A percentile compares a stretch with the other conserved stretches of the same genome.
phyloP scores from a whole-genome alignment of 30 jellyfish, hydroid and myxozoan species.

The Hydra vulgaris region DNA sequence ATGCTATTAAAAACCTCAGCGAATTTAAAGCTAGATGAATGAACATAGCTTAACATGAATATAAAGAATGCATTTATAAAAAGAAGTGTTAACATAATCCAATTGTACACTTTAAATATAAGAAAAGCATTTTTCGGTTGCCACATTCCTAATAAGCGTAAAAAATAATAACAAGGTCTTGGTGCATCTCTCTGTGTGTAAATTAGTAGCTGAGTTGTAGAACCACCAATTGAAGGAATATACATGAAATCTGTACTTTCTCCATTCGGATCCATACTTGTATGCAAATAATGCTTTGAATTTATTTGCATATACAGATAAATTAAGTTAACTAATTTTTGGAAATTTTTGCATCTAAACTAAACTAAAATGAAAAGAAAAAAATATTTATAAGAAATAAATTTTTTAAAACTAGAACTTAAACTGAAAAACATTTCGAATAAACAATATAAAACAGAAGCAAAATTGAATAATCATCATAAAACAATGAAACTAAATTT shows the following conservation, averaged over 20 bases:
- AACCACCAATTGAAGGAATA: neutral
- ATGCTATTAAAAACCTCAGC: constrained; percentile 31
- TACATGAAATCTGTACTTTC: neutral
- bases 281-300: too few species aligned
- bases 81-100: constrained; percentile 3
- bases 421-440: too few species aligned
- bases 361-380: too few species aligned
- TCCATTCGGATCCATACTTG: neutral
- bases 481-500: too few species aligned
- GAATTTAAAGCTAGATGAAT: neutral
- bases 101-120: constrained; percentile 24
- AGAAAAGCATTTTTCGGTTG: constrained; percentile 40
- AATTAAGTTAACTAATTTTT: too few species aligned
- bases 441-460: too few species aligned
- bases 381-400: too few species aligned
- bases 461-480: too few species aligned
- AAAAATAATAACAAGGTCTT: constrained; percentile 53
- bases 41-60: constrained; percentile 12
- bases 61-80: constrained; percentile 22
- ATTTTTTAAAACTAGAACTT: too few species aligned
- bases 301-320: too few species aligned
- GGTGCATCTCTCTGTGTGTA: constrained; percentile 21
- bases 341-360: too few species aligned
- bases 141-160: constrained; percentile 61
- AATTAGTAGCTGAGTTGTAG: neutral